Evolutionary conservation across 1,140 invertebrate species (phyloP).

Genomic region (Tyrophagus putrescentiae): DNA sequence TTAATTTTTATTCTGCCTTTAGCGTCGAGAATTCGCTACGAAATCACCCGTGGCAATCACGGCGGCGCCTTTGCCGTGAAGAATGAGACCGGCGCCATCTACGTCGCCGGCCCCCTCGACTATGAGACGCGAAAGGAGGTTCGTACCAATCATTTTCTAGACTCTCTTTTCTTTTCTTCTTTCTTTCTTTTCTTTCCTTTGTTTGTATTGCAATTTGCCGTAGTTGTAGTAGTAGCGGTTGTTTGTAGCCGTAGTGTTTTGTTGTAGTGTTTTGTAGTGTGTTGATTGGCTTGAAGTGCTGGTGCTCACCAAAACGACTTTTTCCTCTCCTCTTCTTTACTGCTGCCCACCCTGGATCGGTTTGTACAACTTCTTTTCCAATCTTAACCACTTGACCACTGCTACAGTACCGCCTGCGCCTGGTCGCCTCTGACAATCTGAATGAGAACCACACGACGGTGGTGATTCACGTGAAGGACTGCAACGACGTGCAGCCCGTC

Average conservation of each 20-base stretch:
- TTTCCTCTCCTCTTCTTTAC: neutral
- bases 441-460: constrained; percentile 91
- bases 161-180: constrained; percentile 32
- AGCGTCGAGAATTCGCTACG: constrained; percentile 96
- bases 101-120: constrained; percentile 80
- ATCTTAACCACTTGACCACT: neutral
- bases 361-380: neutral
- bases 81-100: constrained; percentile 92
- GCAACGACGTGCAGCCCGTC: constrained; percentile 74
- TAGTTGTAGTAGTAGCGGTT: neutral
- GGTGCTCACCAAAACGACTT: neutral
- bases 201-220: constrained; percentile 15
- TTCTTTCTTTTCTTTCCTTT: constrained; percentile 24
- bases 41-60: constrained; percentile 95
- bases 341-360: neutral
- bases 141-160: constrained; percentile 34
- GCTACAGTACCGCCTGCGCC: constrained; percentile 67
- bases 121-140: constrained; percentile 79
- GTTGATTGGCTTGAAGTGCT: too few relatives aligned
- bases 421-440: constrained; percentile 84
- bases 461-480: constrained; percentile 86
- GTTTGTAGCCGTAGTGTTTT: neutral
- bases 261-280: too few relatives aligned
- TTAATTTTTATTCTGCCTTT: constrained; percentile 30
- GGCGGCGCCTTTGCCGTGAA: constrained; percentile 83